phyloP scores from a whole-genome alignment of 2,113 vertebrate genomes.

The Rhombomys opimus region DNA sequence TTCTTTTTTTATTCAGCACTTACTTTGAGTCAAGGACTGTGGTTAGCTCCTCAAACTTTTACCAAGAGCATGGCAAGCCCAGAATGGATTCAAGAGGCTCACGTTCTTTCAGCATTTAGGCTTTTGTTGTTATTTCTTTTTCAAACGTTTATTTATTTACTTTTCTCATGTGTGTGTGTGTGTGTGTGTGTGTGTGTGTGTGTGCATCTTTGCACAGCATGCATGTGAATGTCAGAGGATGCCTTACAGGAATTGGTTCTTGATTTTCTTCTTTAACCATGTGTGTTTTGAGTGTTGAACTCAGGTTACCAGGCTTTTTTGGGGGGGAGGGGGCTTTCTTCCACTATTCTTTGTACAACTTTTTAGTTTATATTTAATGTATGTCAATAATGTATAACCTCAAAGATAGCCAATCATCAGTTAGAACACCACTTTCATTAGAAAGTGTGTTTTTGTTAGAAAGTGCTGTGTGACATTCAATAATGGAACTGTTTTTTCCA shows the following conservation, averaged over 20 bases:
- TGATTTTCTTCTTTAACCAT: not conserved
- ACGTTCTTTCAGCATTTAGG: not conserved
- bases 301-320: not conserved
- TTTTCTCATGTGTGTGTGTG: not conserved
- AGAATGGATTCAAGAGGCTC: not conserved
- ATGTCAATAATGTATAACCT: conserved; percentile 30
- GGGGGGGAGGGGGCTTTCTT: not conserved
- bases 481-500: conserved; percentile 41
- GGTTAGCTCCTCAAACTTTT: not conserved
- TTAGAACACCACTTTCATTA: conserved; percentile 68
- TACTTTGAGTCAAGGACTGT: not conserved
- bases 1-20: not conserved
- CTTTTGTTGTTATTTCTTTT: not conserved
- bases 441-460: too few species aligned
- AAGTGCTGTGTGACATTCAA: conserved; percentile 77
- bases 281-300: too few species aligned
- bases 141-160: too few species aligned
- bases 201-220: too few species aligned
- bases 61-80: not conserved
- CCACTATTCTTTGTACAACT: not conserved
- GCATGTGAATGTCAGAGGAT: not conserved
- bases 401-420: conserved; percentile 62
- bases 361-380: conserved; percentile 77
- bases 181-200: too few species aligned
- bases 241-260: not conserved